Evolutionary conservation across 2,888 invertebrate species (phyloP), one percentile per base, ranked within the genome.

Genomic region (Xylota segnis): DNA sequence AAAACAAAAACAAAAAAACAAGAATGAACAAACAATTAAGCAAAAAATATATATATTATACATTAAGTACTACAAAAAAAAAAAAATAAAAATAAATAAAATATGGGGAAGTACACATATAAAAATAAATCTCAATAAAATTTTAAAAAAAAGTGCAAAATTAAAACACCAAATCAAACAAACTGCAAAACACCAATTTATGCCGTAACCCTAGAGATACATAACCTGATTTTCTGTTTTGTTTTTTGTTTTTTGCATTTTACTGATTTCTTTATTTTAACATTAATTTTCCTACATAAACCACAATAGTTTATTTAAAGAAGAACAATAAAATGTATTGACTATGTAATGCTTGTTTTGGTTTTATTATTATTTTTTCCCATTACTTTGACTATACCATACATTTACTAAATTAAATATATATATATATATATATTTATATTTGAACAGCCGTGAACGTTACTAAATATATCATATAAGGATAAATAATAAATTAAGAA

Each of bases 391-490:
- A n/a, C n/a, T n/a, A n/a, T n/a, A n/a, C n/a, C n/a, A n/a, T n/a
- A 23, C 63, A 58, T 56, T 45, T 63, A 56, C 10, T 58, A 40
- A 40, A 77, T 27, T 34, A 70, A 9, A 29, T 27, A 63, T 32
- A 50, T 37, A 23, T 23, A 23, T 23, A 54, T 45, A 37, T 40
- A 66, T 50, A 58, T 54, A 59, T 61, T 16, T 81, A 81, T 40
- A 81, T 75, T 37, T 63, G 65, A 71, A 58, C 56, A 76, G 43
- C 63, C 63, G 70, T 82, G 54, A 82, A 82, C 70, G 82, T 82
- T 82, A 76, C 76, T 82, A 82, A 65, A 56, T 71, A 82, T 45
- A 76, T 65, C 56, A 71, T 34, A 14, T 75, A 75, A 68, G 75
- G 9, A 70, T 50, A 47, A 58, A 61, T 74, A 75, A 81, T 59